Percentiles rank a stretch among this genome's conserved stretches.
Conservation (phyloP, 2,888 invertebrate genomes). For the Saturnia japonica region DNA sequence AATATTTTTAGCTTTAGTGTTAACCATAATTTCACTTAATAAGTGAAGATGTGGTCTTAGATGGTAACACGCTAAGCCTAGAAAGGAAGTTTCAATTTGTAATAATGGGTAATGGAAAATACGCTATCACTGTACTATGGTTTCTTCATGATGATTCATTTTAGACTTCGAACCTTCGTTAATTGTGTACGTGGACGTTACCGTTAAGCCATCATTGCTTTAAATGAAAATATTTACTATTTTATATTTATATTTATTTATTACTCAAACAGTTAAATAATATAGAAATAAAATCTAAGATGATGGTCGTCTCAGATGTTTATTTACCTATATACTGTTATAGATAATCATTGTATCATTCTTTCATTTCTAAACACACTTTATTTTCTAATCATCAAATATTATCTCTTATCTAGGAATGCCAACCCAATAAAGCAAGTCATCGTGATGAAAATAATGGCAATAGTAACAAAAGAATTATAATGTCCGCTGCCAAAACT, state of each 20-base stretch:
- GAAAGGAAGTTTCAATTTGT: too few species aligned
- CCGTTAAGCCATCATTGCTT: not conserved
- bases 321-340: constrained; percentile 7
- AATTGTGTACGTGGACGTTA: not conserved
- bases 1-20: not conserved
- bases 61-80: not conserved
- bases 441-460: constrained; percentile 73
- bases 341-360: constrained; percentile 22
- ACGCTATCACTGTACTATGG: too few species aligned
- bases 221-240: constrained; percentile 27
- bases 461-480: constrained; percentile 75
- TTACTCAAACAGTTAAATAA: not conserved
- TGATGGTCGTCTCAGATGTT: not conserved
- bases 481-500: constrained; percentile 73
- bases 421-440: constrained; percentile 56
- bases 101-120: too few species aligned
- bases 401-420: constrained; percentile 56
- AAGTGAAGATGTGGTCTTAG: not conserved
- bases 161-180: not conserved
- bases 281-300: not conserved
- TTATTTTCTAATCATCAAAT: constrained; percentile 46
- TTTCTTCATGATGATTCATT: not conserved
- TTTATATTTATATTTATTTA: not conserved
- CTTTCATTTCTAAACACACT: constrained; percentile 52
- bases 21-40: not conserved